phyloP scores from a whole-genome alignment of 2,797 vertebrate genomes.

The Onychomys torridus region DNA sequence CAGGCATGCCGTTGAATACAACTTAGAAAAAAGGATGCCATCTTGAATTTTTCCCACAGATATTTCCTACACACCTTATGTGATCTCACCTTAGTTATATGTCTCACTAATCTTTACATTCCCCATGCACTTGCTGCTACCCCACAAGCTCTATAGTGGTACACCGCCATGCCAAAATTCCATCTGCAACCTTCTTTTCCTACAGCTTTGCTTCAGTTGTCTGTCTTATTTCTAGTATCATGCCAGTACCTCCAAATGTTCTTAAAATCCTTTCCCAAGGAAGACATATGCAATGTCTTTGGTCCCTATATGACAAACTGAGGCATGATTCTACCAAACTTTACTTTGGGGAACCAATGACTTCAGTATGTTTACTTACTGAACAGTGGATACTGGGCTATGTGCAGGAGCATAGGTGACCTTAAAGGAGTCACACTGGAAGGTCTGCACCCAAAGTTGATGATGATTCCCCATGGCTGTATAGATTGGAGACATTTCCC shows the following conservation, averaged over 20 bases:
- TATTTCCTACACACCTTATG: no score
- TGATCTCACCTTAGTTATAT: neutral
- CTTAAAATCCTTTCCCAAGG: neutral
- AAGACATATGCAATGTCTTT: neutral
- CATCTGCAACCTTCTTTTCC: neutral
- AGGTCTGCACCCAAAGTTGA: neutral
- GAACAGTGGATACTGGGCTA: neutral
- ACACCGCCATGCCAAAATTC: neutral
- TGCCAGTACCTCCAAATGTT: neutral
- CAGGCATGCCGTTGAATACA: neutral
- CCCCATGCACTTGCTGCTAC: neutral
- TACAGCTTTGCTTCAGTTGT: neutral
- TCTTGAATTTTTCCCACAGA: neutral
- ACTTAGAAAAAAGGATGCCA: neutral
- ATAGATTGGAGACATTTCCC: neutral
- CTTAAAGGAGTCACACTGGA: neutral
- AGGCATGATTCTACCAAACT: neutral
- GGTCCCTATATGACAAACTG: neutral
- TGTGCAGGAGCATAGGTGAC: neutral
- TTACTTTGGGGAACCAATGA: neutral
- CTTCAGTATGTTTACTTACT: neutral
- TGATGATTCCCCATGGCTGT: no score
- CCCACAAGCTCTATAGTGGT: fast-evolving
- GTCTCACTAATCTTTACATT: neutral
- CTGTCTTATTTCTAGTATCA: neutral